phyloP scores from a whole-genome alignment of 2,888 invertebrate species.

The Caenorhabditis virilis region DNA sequence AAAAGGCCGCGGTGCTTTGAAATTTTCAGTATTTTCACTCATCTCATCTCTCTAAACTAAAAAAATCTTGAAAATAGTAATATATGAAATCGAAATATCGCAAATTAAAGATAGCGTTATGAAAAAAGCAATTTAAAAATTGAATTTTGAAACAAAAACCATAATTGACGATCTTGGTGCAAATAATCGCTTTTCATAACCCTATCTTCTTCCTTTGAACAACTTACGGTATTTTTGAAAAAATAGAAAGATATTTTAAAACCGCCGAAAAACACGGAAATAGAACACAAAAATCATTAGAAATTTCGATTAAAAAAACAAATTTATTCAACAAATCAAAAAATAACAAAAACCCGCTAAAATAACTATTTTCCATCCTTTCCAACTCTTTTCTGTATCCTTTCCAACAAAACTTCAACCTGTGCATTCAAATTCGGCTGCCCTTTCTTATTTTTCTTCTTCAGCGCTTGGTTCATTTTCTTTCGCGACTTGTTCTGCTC shows the following conservation, averaged over 20 bases:
- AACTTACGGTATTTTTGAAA: too few relatives aligned
- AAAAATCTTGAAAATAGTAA: too few relatives aligned
- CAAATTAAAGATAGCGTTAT: too few relatives aligned
- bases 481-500: conserved; percentile 40
- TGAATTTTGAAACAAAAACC: too few relatives aligned
- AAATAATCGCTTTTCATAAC: too few relatives aligned
- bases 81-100: too few relatives aligned
- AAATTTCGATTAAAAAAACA: not conserved
- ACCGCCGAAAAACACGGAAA: not conserved
- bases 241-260: too few relatives aligned
- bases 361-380: conserved; percentile 12
- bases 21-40: too few relatives aligned
- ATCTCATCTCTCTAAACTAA: conserved; percentile 1
- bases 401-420: conserved; percentile 56
- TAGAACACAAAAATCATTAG: not conserved
- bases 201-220: too few relatives aligned
- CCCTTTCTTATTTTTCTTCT: conserved; percentile 55
- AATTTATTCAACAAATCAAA: not conserved
- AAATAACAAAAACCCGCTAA: not conserved
- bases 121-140: too few relatives aligned
- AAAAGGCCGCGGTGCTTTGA: conserved; percentile 4
- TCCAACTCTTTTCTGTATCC: conserved; percentile 45
- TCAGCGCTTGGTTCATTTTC: conserved; percentile 58
- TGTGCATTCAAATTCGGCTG: conserved; percentile 62
- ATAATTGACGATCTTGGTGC: too few relatives aligned